phyloP scores from a whole-genome alignment of 2,113 vertebrate species.

The Hemichromis elongatus region DNA sequence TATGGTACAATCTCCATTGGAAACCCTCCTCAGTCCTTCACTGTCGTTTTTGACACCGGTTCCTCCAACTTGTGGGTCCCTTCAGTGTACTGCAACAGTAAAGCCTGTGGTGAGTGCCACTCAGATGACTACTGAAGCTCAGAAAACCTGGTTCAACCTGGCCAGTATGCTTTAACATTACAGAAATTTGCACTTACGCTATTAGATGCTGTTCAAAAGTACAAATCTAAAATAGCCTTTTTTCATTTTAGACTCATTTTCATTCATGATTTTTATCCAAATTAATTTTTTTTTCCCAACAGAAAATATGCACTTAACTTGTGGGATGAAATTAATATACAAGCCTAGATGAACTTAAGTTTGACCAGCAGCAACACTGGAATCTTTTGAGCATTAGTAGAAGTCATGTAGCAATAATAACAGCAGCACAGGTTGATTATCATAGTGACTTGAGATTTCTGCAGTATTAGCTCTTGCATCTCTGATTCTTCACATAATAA shows the following conservation, averaged over 20 bases:
- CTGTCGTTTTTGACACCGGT: slow-evolving; percentile 65
- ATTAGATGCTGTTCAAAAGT: background rate
- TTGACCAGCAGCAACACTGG: background rate
- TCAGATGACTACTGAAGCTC: background rate
- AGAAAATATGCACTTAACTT: background rate
- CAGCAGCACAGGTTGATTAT: background rate
- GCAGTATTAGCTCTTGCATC: background rate
- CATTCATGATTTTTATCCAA: background rate
- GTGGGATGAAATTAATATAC: rapidly evolving
- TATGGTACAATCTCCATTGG: slow-evolving; percentile 67
- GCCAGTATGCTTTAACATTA: background rate
- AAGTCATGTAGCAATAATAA: background rate
- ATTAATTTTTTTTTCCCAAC: background rate
- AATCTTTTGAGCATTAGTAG: background rate
- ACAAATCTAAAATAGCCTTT: background rate
- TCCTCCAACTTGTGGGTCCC: slow-evolving; percentile 75
- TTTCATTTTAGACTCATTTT: background rate
- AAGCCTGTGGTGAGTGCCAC: slow-evolving; percentile 59
- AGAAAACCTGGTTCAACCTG: background rate
- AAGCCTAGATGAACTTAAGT: background rate
- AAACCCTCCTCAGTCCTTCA: slow-evolving; percentile 69
- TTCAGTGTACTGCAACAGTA: slow-evolving; percentile 57
- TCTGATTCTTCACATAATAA: background rate
- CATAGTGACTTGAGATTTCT: background rate
- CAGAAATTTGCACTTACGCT: background rate